Evolutionary conservation across 2,113 vertebrate species (phyloP).

Genomic region (Pycnonotus jocosus): DNA sequence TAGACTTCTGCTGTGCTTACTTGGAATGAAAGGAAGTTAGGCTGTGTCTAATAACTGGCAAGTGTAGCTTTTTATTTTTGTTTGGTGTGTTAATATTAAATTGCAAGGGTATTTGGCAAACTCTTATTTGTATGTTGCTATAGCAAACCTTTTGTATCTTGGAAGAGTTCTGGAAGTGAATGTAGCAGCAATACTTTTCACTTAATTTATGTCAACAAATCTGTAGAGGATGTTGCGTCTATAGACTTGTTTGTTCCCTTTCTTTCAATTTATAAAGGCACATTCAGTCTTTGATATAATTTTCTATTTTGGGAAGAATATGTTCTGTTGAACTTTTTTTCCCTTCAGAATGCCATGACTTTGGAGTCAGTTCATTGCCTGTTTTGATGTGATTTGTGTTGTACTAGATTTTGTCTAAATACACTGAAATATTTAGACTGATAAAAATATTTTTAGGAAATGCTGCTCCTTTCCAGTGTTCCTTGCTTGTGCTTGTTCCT

Average conservation of each 20-base stretch:
- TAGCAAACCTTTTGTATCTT: not conserved
- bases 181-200: slow-evolving; percentile 2
- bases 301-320: slow-evolving; percentile 27
- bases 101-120: not conserved
- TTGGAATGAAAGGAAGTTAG: not conserved
- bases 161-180: not conserved
- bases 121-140: not conserved
- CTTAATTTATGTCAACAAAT: slow-evolving; percentile 29
- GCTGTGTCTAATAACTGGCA: not conserved
- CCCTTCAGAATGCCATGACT: not conserved
- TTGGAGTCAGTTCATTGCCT: not conserved
- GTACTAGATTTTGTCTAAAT: slow-evolving; percentile 12
- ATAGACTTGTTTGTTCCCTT: slow-evolving; percentile 18
- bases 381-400: slow-evolving; percentile 3
- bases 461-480: not conserved
- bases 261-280: not conserved
- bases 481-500: not conserved
- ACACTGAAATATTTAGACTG: not conserved
- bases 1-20: not conserved
- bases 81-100: not conserved
- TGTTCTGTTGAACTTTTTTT: not conserved
- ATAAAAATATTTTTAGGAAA: not conserved
- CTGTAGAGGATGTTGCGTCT: slow-evolving; percentile 36
- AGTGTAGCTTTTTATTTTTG: not conserved
- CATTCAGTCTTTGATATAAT: not conserved